Conservation (phyloP, 2,888 invertebrate species). For the Drosophila diplacantha region DNA sequence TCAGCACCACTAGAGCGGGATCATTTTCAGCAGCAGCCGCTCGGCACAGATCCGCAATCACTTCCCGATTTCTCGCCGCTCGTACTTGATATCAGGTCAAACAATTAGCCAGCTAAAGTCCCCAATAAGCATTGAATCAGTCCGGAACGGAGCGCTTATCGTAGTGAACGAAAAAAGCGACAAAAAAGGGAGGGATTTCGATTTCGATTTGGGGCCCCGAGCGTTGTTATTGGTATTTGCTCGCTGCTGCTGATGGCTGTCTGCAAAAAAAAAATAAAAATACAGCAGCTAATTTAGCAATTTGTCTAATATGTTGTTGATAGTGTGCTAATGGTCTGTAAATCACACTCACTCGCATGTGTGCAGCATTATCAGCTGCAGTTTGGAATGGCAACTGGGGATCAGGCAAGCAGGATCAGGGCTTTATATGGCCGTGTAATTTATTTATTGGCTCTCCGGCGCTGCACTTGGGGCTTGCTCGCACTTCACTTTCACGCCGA, state of each 20-base stretch:
- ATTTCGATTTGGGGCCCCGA: conserved; percentile 7
- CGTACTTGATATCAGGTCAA: conserved; percentile 51
- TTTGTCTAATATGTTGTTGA: conserved; percentile 71
- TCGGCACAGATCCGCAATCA: conserved; percentile 31
- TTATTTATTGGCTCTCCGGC: conserved; percentile 42
- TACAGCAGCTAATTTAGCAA: conserved; percentile 67
- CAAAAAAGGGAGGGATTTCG: conserved; percentile 12
- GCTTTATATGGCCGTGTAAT: conserved; percentile 37
- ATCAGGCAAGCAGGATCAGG: conserved; percentile 20
- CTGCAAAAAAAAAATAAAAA: conserved; percentile 25
- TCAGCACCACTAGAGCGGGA: conserved; percentile 2
- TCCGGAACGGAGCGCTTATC: conserved; percentile 31
- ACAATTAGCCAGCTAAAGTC: conserved; percentile 39
- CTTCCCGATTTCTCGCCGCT: neutral
- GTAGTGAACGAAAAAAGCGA: conserved; percentile 4
- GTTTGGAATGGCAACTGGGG: neutral
- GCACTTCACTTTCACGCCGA: conserved; percentile 56
- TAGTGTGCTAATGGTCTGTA: conserved; percentile 68
- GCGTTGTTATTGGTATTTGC: conserved; percentile 9
- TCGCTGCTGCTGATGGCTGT: conserved; percentile 13
- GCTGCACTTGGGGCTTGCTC: conserved; percentile 49
- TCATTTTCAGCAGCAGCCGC: conserved; percentile 23
- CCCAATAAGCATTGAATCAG: conserved; percentile 29
- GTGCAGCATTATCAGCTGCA: conserved; percentile 32
- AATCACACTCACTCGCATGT: conserved; percentile 56